Percentiles rank a stretch among this genome's conserved stretches.
Conservation (phyloP, 2,113 vertebrate species). For the Gymnogyps californianus region DNA sequence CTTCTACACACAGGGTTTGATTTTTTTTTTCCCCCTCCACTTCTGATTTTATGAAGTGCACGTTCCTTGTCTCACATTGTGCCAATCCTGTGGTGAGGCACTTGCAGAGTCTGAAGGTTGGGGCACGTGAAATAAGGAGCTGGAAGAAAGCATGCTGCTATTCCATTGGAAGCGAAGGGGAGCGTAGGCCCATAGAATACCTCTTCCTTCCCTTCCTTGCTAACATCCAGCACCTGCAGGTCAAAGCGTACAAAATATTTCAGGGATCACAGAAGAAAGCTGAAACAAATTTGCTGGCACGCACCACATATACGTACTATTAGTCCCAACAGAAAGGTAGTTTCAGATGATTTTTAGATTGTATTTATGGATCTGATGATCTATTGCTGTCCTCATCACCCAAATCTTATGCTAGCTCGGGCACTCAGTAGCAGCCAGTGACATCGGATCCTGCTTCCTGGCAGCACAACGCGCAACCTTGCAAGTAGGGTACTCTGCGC, state of each 20-base stretch:
- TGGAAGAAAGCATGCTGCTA: constrained; percentile 92
- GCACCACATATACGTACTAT: not conserved
- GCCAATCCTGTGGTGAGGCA: constrained; percentile 94
- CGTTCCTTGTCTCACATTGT: constrained; percentile 65
- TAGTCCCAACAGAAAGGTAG: not conserved
- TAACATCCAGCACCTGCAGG: constrained; percentile 90
- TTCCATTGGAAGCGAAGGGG: constrained; percentile 94
- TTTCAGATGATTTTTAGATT: not conserved
- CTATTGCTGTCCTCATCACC: not conserved
- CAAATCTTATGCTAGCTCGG: not conserved
- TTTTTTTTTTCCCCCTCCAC: not conserved
- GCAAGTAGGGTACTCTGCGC: not conserved
- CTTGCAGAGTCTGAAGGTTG: constrained; percentile 93
- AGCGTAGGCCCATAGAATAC: constrained; percentile 94
- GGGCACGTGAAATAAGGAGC: constrained; percentile 92
- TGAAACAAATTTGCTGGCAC: not conserved
- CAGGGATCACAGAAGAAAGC: not conserved
- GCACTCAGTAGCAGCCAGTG: not conserved
- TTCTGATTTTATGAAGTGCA: not conserved
- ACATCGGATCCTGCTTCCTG: not conserved
- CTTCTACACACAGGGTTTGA: not conserved
- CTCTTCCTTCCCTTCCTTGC: constrained; percentile 92
- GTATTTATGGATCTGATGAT: not conserved
- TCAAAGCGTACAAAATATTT: not conserved
- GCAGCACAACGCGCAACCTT: fast-evolving